These are phyloP conservation scores for Drosophila santomea DNA, from an alignment of 1,140 invertebrate species.

Conservation along the genomic window DNA sequence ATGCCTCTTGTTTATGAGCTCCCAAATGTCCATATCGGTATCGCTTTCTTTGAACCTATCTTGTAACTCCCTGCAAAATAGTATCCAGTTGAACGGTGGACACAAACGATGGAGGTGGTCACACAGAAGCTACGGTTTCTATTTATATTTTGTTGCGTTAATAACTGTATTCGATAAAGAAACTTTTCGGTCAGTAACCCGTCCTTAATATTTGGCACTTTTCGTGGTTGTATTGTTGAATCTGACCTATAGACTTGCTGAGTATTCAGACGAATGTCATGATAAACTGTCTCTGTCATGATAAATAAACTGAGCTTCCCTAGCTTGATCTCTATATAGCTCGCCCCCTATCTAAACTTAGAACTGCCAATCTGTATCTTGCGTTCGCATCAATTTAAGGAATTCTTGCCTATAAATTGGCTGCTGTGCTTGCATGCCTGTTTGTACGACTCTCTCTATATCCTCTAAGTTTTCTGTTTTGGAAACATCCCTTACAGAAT, in stretches of 20 bases:
- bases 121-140: background rate
- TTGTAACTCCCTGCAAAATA: constrained; percentile 2
- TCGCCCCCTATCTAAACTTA: background rate
- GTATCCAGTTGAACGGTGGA: background rate
- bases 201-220: background rate
- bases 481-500: too few relatives aligned
- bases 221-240: background rate
- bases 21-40: constrained; percentile 9
- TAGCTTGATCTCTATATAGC: background rate
- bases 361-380: background rate
- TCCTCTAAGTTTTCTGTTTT: too few relatives aligned
- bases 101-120: background rate
- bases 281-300: background rate
- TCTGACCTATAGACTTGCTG: background rate
- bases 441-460: too few relatives aligned
- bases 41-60: constrained; percentile 3
- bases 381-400: too few relatives aligned
- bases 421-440: too few relatives aligned
- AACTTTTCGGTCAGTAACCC: background rate
- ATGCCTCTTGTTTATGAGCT: constrained; percentile 4
- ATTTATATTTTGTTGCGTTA: background rate
- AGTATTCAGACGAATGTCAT: background rate
- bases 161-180: background rate
- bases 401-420: too few relatives aligned
- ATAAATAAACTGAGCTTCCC: background rate